Evolutionary conservation across 2,797 vertebrate species (phyloP).

Genomic region (Gobio occitaniae): DNA sequence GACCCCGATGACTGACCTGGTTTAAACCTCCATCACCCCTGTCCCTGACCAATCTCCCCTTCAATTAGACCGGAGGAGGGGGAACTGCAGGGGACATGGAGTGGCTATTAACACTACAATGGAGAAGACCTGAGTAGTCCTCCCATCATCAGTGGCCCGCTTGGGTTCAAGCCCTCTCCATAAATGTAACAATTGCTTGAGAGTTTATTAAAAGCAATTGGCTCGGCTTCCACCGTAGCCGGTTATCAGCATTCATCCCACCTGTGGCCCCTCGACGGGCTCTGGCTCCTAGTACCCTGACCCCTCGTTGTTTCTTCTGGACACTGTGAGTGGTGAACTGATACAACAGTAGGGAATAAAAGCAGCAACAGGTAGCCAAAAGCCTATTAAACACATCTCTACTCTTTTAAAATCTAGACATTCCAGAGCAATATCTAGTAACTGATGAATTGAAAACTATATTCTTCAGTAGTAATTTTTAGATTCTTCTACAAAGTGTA

Average conservation of each 20-base stretch:
- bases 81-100: conserved; percentile 70
- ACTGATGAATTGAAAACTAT: not conserved
- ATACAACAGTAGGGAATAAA: conserved; percentile 2
- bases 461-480: not conserved
- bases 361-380: conserved; percentile 19
- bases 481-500: not conserved
- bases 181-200: conserved; percentile 81
- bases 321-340: not conserved
- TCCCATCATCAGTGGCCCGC: conserved; percentile 86
- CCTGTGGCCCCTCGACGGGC: not conserved
- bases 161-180: conserved; percentile 83
- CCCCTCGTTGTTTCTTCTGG: conserved; percentile 21
- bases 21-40: conserved; percentile 68
- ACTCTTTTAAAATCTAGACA: not conserved
- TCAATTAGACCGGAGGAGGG: conserved; percentile 71
- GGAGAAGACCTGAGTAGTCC: conserved; percentile 69
- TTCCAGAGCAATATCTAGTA: not conserved
- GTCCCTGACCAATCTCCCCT: conserved; percentile 75
- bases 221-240: conserved; percentile 69
- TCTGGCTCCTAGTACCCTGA: conserved; percentile 56
- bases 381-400: not conserved
- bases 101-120: conserved; percentile 88
- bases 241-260: conserved; percentile 54
- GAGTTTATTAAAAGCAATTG: conserved; percentile 90
- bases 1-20: conserved; percentile 73